These are phyloP conservation scores for Melanophora roralis DNA, from an alignment of 2,888 invertebrate species.

Conservation along the genomic window DNA sequence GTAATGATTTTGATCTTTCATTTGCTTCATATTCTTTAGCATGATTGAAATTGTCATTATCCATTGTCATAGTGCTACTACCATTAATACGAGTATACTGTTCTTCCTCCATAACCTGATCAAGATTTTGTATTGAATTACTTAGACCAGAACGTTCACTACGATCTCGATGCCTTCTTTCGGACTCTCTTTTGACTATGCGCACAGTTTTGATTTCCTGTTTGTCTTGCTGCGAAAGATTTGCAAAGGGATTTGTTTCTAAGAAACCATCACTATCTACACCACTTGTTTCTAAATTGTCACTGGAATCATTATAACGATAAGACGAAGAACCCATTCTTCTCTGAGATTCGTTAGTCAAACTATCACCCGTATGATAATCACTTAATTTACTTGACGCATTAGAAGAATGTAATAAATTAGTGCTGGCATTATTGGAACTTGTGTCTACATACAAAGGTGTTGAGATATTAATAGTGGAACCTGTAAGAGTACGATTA, in stretches of 20 bases:
- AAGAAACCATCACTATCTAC: slow-evolving; percentile 76
- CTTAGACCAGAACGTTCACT: slow-evolving; percentile 80
- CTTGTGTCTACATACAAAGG: slow-evolving; percentile 86
- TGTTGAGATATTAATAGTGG: slow-evolving; percentile 75
- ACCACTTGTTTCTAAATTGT: slow-evolving; percentile 74
- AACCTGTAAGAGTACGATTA: slow-evolving; percentile 81
- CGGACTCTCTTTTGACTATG: slow-evolving; percentile 94
- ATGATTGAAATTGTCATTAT: slow-evolving; percentile 38
- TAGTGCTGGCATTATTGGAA: slow-evolving; percentile 57
- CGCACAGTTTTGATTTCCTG: slow-evolving; percentile 95
- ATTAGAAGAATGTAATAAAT: slow-evolving; percentile 65
- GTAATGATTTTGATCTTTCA: slow-evolving; percentile 79
- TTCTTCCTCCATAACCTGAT: slow-evolving; percentile 77
- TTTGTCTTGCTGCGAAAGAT: slow-evolving; percentile 86
- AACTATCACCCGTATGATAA: slow-evolving; percentile 67
- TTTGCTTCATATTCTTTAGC: slow-evolving; percentile 70
- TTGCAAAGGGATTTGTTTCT: slow-evolving; percentile 77
- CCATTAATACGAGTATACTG: slow-evolving; percentile 63
- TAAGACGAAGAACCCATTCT: slow-evolving; percentile 52
- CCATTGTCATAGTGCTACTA: slow-evolving; percentile 31
- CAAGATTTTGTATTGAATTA: slow-evolving; percentile 75
- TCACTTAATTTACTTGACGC: slow-evolving; percentile 71
- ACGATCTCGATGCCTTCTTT: slow-evolving; percentile 88
- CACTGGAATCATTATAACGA: slow-evolving; percentile 74
- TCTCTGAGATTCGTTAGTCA: slow-evolving; percentile 53